Base-by-base conservation (phyloP, 2,797 vertebrate genomes). In the Selene dorsalis region DNA sequence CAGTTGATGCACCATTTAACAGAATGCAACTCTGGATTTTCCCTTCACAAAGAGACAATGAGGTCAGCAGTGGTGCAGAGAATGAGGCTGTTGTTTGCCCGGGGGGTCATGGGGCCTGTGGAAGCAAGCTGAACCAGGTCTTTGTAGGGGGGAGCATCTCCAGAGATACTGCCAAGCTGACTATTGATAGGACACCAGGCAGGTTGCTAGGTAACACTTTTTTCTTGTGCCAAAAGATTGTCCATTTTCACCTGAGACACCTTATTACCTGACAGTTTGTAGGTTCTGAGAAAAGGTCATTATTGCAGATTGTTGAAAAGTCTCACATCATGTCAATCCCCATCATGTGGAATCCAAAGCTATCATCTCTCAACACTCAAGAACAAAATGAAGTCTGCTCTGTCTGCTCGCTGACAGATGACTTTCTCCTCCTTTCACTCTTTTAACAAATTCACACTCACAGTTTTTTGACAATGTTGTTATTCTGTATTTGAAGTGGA, bases 11-110 rank as follows among this genome's bases (percentile, higher is more conserved):
- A 87, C 85, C 82, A 78, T 94, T 94, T 91, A 91, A 90, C 91
- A 94, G 93, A 95, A 95, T 95, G 94, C 94, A 95, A 95, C 94
- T 93, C 92, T 90, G 95, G 91, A 93, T 93, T 95, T 95, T 94
- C 89, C 88, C 91, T 90, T 93, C 90, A 95, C 94, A 96, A 95
- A 95, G 93, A 95, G 94, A 95, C 92, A 94, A 94, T 95, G 94
- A 95, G 94, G 94, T 95, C 95, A 95, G 95, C 95, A 95, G 87
- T 43, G 87, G 89, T 88, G 89, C 84, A 92, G 91, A 95, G 95
- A 96, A 96, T 95, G 93, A 95, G 87, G 85, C 94, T 89, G 94
- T 96, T 96, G 95, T 96, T 94, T 94, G 90, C 89, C 86, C 81
- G 74, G 89, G 85, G 84, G 91, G 84, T 92, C 91, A 92, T 75